Conservation (phyloP, 30 jellyfish, hydroid and myxozoan species). For the Catostylus mosaicus region DNA sequence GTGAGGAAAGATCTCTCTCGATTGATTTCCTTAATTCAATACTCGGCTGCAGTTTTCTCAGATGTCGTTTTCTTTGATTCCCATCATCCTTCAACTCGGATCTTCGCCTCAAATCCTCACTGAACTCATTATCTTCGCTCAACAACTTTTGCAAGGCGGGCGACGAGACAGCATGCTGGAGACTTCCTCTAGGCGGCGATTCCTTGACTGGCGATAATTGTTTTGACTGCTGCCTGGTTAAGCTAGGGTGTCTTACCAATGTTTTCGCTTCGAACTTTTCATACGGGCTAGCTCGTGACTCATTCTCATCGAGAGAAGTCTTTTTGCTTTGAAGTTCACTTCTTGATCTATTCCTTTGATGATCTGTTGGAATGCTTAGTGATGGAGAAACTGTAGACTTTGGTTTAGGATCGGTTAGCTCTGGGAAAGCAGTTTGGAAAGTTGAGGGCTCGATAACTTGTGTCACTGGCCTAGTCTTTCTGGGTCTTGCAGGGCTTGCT, state of each 20-base stretch:
- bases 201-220: slow-evolving; percentile 41
- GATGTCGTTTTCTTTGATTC: slow-evolving; percentile 26
- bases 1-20: slow-evolving; percentile 28
- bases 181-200: slow-evolving; percentile 35
- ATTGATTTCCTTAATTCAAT: slow-evolving; percentile 32
- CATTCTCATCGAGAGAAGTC: neutral
- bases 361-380: neutral
- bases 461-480: slow-evolving; percentile 54
- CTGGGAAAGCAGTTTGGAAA: slow-evolving; percentile 66
- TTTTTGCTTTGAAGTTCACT: neutral
- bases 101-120: slow-evolving; percentile 67
- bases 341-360: neutral
- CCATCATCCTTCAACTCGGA: slow-evolving; percentile 44
- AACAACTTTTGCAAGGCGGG: slow-evolving; percentile 84
- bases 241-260: slow-evolving; percentile 76
- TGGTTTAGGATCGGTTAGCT: neutral
- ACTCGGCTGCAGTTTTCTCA: slow-evolving; percentile 47
- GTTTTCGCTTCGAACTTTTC: slow-evolving; percentile 72
- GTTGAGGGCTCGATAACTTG: slow-evolving; percentile 58
- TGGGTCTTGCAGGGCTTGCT: slow-evolving; percentile 15
- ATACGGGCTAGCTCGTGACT: slow-evolving; percentile 56
- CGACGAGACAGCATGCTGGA: slow-evolving; percentile 78
- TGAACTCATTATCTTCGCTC: slow-evolving; percentile 78
- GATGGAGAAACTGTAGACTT: neutral
- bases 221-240: slow-evolving; percentile 61